Evolutionary conservation across 2,888 invertebrate genomes (phyloP).

Genomic region (Tinea trinotella): DNA sequence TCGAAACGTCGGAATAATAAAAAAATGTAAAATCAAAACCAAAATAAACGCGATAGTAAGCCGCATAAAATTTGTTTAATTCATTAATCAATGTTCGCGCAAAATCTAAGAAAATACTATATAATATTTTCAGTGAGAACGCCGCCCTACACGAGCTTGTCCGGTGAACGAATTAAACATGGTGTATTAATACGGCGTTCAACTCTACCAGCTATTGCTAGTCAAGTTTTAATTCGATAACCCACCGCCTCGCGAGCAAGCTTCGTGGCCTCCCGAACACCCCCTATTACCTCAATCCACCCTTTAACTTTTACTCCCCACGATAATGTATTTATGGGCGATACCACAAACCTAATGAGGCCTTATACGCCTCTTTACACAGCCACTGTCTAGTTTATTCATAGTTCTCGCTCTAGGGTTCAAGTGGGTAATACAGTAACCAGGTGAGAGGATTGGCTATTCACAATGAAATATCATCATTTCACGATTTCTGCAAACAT

Average conservation of each 20-base stretch:
- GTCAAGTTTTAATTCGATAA: slow-evolving; percentile 70
- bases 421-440: too few species aligned
- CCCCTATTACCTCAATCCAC: slow-evolving; percentile 22
- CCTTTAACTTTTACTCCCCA: slow-evolving; percentile 27
- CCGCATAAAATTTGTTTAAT: too few species aligned
- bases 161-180: slow-evolving; percentile 69
- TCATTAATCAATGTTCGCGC: too few species aligned
- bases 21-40: too few species aligned
- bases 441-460: too few species aligned
- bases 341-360: slow-evolving; percentile 69
- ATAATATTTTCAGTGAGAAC: slow-evolving; percentile 32
- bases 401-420: neutral
- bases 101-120: too few species aligned
- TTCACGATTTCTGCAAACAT: too few species aligned
- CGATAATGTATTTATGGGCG: slow-evolving; percentile 70
- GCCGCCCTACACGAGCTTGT: slow-evolving; percentile 40
- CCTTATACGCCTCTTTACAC: slow-evolving; percentile 60
- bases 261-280: slow-evolving; percentile 24
- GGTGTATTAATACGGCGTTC: slow-evolving; percentile 70
- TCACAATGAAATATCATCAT: too few species aligned
- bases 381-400: slow-evolving; percentile 16
- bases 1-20: too few species aligned
- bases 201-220: slow-evolving; percentile 66
- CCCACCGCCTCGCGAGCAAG: slow-evolving; percentile 36
- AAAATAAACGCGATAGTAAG: too few species aligned